Evolutionary conservation across 2,113 vertebrate genomes (phyloP), one percentile per base, ranked within the genome.

Genomic region (Ptyas mucosa): DNA sequence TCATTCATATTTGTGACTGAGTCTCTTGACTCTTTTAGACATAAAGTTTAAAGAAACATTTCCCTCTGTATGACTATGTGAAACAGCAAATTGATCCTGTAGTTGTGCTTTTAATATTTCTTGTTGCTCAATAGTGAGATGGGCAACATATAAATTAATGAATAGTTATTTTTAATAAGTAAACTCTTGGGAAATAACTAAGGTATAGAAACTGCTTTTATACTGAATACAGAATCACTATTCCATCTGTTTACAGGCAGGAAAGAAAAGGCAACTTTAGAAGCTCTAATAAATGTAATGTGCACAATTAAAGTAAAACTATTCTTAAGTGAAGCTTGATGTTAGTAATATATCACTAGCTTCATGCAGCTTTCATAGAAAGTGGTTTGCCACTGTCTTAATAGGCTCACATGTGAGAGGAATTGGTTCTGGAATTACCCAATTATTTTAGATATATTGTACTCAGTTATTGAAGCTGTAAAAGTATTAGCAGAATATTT

Each of bases 21-120:
- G 86, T 34, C 94, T 94, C 85, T 57, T 29, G 57, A 29, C n/a
- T 91, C 92, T 94, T 93, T 81, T 39, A 39, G 34, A 39, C 34
- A 20, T 81, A 81, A 81, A 81, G 7, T 39, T 39, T 81, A 81
- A 81, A 39, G 69, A 39, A 12, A 81, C 2, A 39, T 39, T 81
- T 39, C 39, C 34, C n/a, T 81, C 15, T 39, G 1, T 39, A 20
- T 81, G 34, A 18, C 34, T 81, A 39, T 81, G 34, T 39, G 15
- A 43, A 39, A 39, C 34, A 39, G 15, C 69, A n/a, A 34, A 69
- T n/a, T 69, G 29, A 34, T 15, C 12, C 29, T n/a, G 3, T 34
- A 15, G 11, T 14, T 64, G 26, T n/a, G 3, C 61, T 64, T 14
- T n/a, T 69, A 69, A 15, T 69, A 69, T 69, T 69, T 69, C 29